These are phyloP conservation scores for Bujurquina vittata DNA, from an alignment of 2,113 vertebrate genomes.

Conservation along the genomic window DNA sequence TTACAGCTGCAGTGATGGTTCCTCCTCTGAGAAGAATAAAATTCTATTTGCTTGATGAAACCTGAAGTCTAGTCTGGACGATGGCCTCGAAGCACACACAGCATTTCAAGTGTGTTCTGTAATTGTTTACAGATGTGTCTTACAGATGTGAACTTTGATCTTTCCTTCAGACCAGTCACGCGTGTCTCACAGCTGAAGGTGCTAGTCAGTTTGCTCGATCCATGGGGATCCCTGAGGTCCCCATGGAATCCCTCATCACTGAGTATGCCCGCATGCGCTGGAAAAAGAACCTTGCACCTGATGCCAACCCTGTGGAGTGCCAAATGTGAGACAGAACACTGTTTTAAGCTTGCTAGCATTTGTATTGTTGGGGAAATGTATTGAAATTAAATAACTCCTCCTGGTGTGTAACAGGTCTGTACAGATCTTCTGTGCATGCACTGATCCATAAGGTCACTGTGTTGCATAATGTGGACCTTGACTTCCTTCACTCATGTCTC, in stretches of 20 bases:
- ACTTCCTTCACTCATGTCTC: not conserved
- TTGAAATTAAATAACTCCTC: not conserved
- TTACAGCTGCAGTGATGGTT: not conserved
- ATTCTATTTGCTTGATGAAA: not conserved
- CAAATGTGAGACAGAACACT: constrained; percentile 79
- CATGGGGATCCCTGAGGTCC: constrained; percentile 84
- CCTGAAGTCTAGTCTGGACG: not conserved
- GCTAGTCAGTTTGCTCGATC: constrained; percentile 86
- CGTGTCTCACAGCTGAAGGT: constrained; percentile 87
- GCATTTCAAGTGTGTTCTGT: not conserved
- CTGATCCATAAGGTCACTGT: not conserved
- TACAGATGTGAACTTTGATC: not conserved
- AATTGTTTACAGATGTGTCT: not conserved
- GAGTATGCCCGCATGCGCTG: constrained; percentile 85
- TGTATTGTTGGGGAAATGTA: not conserved
- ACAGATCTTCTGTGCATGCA: not conserved
- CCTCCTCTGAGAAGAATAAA: not conserved
- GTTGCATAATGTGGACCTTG: not conserved
- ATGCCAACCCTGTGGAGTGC: constrained; percentile 76
- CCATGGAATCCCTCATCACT: constrained; percentile 86
- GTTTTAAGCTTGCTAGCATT: not conserved
- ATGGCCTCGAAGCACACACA: not conserved
- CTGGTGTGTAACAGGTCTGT: not conserved
- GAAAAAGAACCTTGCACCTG: constrained; percentile 79
- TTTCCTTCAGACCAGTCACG: constrained; percentile 85